Percentiles rank a stretch among this genome's conserved stretches.
Conservation (phyloP, 2,797 vertebrate species). For the Cyclura pinguis region DNA sequence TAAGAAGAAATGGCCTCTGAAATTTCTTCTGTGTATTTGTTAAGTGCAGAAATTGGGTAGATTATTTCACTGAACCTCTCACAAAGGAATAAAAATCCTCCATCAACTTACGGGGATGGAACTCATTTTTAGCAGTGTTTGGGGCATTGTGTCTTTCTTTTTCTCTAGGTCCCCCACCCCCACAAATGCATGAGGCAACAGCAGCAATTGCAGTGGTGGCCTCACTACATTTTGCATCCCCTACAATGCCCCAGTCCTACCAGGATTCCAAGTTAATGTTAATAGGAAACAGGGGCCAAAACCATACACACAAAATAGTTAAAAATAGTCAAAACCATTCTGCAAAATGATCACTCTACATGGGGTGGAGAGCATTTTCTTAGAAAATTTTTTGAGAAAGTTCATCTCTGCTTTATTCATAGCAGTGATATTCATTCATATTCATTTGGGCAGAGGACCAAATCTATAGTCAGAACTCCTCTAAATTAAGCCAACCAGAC, state of each 20-base stretch:
- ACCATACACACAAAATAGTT: neutral
- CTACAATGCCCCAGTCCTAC: neutral
- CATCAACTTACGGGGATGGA: neutral
- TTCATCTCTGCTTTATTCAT: neutral
- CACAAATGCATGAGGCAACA: neutral
- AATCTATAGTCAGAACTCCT: neutral
- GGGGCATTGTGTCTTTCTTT: neutral
- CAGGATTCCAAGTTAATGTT: neutral
- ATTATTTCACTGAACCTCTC: neutral
- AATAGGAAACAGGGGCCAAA: neutral
- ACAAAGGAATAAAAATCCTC: neutral
- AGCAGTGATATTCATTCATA: no score
- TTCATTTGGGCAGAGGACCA: neutral
- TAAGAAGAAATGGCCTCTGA: neutral
- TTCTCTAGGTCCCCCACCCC: no score
- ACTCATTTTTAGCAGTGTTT: no score
- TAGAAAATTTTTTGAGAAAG: neutral
- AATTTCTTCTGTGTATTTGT: neutral
- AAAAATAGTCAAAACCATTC: neutral
- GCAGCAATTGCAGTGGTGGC: neutral
- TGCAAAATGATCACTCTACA: neutral
- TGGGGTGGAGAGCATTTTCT: neutral
- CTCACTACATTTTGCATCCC: neutral
- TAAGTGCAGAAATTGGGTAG: neutral
- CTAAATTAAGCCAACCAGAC: neutral